Base-by-base conservation (phyloP, 2,888 invertebrate species). In the Leptinotarsa haldemani region DNA sequence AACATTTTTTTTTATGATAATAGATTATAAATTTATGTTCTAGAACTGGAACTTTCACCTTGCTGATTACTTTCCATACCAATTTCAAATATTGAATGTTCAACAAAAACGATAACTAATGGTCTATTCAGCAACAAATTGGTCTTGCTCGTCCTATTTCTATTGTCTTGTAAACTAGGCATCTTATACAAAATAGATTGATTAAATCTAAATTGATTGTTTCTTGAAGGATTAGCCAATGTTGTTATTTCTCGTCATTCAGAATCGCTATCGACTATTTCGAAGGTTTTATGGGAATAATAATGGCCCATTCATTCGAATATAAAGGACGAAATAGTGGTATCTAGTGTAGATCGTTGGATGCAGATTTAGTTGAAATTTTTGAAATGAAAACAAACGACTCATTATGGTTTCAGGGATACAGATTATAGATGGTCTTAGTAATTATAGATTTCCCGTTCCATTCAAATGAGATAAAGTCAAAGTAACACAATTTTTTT, bases 41-140 rank as follows among this genome's bases (percentile, higher is more conserved):
- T 68, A 22, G 50, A 66, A 69, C 71, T 40, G 46, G 30, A 52
- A 74, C 76, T 78, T 78, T 78, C 77, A 78, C 77, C 71, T 72
- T 16, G 52, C 50, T 63, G 69, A 70, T 72, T 70, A 72, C 56
- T 68, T 69, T 68, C 68, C 46, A 58, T 58, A 53, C 68, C 56
- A 56, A 68, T 68, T 68, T 68, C 25, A 52, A 68, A 68, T 68
- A 68, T 68, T 56, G 68, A 68, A 46, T 68, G 56, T 68, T 46
- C 20, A 68, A 68, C 56, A 68, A 68, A 68, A 68, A 68, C 61
- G 53, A 58, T 30, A 53, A 58, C 40, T 56, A 68, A 68, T 68
- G 68, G 68, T 18, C 56, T 46, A 56, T 56, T 47, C 68, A 56
- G 40, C 68, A 40, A 68, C 46, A 46, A 68, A 68, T 68, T 56